Evolutionary conservation across 2,888 invertebrate species (phyloP).

Genomic region (Cetonia aurata): DNA sequence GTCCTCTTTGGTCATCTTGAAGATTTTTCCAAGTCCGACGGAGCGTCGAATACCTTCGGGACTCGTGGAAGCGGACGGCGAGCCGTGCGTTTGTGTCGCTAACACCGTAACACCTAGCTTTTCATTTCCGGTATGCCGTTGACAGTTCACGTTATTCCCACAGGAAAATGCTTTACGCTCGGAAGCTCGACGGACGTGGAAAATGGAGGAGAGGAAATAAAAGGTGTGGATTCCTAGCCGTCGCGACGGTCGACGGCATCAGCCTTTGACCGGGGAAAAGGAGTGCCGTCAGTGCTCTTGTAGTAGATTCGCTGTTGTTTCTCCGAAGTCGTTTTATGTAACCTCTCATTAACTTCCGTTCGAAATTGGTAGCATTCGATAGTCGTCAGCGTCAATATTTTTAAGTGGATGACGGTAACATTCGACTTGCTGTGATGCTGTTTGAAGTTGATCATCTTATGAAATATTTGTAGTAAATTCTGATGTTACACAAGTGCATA

Average conservation of each 20-base stretch:
- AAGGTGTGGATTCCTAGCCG: slow-evolving; percentile 18
- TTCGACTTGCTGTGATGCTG: neutral
- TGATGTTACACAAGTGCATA: no score
- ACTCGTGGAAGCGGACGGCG: neutral
- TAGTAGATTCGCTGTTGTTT: neutral
- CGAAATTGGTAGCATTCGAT: neutral
- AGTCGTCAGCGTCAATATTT: neutral
- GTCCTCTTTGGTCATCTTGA: slow-evolving; percentile 17
- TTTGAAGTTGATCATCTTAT: no score
- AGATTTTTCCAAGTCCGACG: slow-evolving; percentile 34
- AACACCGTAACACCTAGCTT: slow-evolving; percentile 48
- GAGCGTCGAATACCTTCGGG: slow-evolving; percentile 14
- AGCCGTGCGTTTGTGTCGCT: slow-evolving; percentile 21
- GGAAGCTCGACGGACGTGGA: slow-evolving; percentile 21
- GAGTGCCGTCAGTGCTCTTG: neutral
- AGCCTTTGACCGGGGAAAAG: slow-evolving; percentile 18
- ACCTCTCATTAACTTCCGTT: slow-evolving; percentile 27
- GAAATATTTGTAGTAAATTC: no score
- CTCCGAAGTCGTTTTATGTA: slow-evolving; percentile 3
- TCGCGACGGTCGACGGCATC: neutral
- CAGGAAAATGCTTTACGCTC: slow-evolving; percentile 31
- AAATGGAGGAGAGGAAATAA: slow-evolving; percentile 6
- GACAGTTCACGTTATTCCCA: slow-evolving; percentile 45
- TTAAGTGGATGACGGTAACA: neutral
- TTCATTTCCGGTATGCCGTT: slow-evolving; percentile 50